Evolutionary conservation across 2,113 vertebrate species (phyloP).

Genomic region (Passerina amoena): DNA sequence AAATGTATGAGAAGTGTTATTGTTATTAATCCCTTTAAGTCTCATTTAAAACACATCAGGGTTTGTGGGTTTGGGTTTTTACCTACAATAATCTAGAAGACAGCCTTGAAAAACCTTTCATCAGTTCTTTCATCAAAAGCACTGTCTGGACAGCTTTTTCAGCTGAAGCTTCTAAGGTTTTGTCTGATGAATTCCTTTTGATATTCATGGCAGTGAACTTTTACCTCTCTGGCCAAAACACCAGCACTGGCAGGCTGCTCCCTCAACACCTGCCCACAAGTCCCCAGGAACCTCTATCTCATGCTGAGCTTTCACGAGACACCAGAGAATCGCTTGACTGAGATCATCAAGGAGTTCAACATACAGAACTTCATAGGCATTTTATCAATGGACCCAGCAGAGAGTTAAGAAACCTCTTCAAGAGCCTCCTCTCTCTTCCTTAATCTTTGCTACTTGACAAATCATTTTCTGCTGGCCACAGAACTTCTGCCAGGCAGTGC

Average conservation of each 20-base stretch:
- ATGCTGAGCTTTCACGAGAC: constrained; percentile 43
- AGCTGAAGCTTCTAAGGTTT: neutral
- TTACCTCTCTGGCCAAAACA: constrained; percentile 9
- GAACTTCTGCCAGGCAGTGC: constrained; percentile 11
- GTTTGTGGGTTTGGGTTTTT: neutral
- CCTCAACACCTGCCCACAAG: neutral
- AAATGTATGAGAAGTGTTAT: neutral
- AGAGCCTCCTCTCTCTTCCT: neutral
- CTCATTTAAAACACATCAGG: neutral
- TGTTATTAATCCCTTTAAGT: neutral
- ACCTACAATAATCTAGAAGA: neutral
- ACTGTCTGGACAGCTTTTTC: neutral
- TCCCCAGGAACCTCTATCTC: constrained; percentile 39
- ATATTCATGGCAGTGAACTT: constrained; percentile 8
- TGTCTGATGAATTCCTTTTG: constrained; percentile 6
- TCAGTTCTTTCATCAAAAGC: neutral
- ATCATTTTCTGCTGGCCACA: neutral
- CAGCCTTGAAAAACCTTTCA: neutral
- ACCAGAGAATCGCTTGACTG: neutral
- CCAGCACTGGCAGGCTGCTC: neutral
- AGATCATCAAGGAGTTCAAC: constrained; percentile 40
- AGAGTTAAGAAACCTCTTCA: constrained; percentile 46
- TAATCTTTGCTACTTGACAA: constrained; percentile 26
- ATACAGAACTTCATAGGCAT: constrained; percentile 27
- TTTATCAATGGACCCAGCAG: constrained; percentile 51